Evolutionary conservation across 35 echinoderm and acorn worm species (phyloP).

Genomic region (Lytechinus variegatus): DNA sequence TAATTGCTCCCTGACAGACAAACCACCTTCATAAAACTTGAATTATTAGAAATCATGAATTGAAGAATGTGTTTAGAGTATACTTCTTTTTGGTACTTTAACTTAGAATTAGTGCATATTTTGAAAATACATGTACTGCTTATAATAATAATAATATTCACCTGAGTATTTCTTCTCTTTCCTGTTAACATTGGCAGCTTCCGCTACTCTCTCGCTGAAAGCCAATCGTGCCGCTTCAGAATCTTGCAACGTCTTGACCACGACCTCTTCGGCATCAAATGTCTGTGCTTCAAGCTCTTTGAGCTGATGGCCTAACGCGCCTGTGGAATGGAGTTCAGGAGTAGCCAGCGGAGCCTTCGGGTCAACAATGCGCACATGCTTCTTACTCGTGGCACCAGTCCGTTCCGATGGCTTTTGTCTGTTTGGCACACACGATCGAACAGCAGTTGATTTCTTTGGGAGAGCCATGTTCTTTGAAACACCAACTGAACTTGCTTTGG

Average conservation of each 20-base stretch:
- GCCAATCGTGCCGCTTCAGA: slow-evolving; percentile 44
- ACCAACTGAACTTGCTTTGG: not conserved
- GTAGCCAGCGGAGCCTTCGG: not conserved
- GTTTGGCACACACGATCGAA: not conserved
- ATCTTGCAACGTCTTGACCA: slow-evolving; percentile 53
- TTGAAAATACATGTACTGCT: no score
- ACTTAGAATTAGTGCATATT: no score
- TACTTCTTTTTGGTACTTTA: no score
- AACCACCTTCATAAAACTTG: no score
- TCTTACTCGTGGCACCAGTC: not conserved
- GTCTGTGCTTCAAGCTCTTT: slow-evolving; percentile 28
- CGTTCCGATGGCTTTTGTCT: not conserved
- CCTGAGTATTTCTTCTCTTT: slow-evolving; percentile 55
- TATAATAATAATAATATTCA: not conserved
- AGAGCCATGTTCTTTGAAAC: not conserved
- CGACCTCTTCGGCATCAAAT: slow-evolving; percentile 54
- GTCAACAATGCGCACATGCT: slow-evolving; percentile 21
- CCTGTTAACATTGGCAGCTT: slow-evolving; percentile 52
- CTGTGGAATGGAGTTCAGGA: slow-evolving; percentile 57
- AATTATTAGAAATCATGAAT: no score
- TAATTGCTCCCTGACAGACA: no score
- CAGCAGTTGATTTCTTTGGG: not conserved
- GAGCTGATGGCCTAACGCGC: slow-evolving; percentile 47
- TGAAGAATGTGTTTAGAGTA: no score
- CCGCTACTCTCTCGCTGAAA: slow-evolving; percentile 53